A percentile compares a stretch with the other conserved stretches of the same genome.
Evolutionary conservation across 2,888 invertebrate species (phyloP).

Genomic region (Pediacus dermestoides): DNA sequence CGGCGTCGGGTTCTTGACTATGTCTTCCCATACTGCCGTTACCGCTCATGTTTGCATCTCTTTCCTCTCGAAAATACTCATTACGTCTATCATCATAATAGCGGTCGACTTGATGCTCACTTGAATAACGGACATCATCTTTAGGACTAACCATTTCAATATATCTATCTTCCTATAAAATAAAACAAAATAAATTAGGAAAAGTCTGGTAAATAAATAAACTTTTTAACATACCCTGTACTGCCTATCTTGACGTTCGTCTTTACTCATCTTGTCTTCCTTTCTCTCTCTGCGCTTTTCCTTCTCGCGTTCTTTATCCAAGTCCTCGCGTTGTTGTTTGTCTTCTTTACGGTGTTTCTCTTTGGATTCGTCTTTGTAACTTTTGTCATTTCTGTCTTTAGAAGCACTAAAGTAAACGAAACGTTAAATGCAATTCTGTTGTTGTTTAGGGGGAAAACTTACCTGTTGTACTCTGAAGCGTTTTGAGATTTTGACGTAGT

Average conservation of each 20-base stretch:
- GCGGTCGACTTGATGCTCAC: conserved; percentile 52
- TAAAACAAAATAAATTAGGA: not conserved
- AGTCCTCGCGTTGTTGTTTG: conserved; percentile 51
- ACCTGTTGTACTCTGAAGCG: conserved; percentile 35
- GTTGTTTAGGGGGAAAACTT: conserved; percentile 20
- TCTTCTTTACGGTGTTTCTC: conserved; percentile 57
- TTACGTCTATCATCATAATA: conserved; percentile 49
- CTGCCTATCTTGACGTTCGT: conserved; percentile 43
- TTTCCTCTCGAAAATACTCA: conserved; percentile 44
- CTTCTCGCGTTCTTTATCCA: conserved; percentile 63
- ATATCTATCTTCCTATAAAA: conserved; percentile 53
- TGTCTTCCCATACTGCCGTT: conserved; percentile 50
- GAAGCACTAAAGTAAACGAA: no score
- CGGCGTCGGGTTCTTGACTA: conserved; percentile 58
- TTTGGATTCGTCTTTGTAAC: conserved; percentile 47
- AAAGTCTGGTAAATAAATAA: conserved; percentile 7
- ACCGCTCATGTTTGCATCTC: conserved; percentile 53
- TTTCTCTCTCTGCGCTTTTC: conserved; percentile 57
- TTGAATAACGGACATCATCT: conserved; percentile 50
- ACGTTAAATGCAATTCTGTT: no score
- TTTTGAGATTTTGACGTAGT: conserved; percentile 25
- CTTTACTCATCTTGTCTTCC: conserved; percentile 43
- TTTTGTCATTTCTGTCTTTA: conserved; percentile 46
- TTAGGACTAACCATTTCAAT: conserved; percentile 46
- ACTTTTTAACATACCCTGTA: conserved; percentile 41